Base-by-base conservation (phyloP, 2,797 vertebrate genomes). In the Xenops minutus region DNA sequence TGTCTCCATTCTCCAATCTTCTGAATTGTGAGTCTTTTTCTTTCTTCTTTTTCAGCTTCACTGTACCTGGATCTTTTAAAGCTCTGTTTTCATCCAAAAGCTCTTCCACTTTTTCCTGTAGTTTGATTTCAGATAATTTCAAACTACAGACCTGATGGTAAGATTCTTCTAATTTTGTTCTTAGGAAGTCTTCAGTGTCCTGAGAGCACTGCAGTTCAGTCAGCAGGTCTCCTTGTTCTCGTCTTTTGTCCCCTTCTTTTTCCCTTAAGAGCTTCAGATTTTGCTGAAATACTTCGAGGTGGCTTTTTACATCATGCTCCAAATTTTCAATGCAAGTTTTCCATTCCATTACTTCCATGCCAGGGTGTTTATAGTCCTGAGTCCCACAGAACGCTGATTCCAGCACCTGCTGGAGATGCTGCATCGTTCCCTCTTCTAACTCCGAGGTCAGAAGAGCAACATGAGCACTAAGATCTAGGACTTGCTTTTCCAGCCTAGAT, bases 401-500 rank as follows among this genome's bases (percentile, higher is more conserved):
- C 48, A 93, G 44, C 68, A 93, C 78, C 84, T 88, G 34, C 30
- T 54, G 29, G 16, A 88, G 68, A 64, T 81, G 52, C 26, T 71
- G 80, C 4, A 18, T 46, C 24, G 41, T 80, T 15, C 49, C 62
- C 7, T 78, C 21, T 29, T 97, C 96, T 67, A 95, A 95, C 68
- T 98, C 49, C 0, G 96, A 95, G 69, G 95, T 93, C 80, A 96
- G 92, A 73, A 96, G 61, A 52, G 97, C 97, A 3, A 97, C 93
- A 9, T 97, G 97, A 17, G 98, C 96, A 7, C 96, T 98, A 71
- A 98, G 96, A 74, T 98, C 98, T 34, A 98, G 77, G 14, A 98
- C 95, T 82, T 98, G 98, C 59, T 97, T 97, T 95, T 99, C 98
- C 95, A 99, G 95, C 55, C 93, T 88, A 89, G 96, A 98, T 81